These are phyloP conservation scores for Tokudaia muenninki DNA, from an alignment of 2,797 vertebrate genomes.

Conservation along the genomic window DNA sequence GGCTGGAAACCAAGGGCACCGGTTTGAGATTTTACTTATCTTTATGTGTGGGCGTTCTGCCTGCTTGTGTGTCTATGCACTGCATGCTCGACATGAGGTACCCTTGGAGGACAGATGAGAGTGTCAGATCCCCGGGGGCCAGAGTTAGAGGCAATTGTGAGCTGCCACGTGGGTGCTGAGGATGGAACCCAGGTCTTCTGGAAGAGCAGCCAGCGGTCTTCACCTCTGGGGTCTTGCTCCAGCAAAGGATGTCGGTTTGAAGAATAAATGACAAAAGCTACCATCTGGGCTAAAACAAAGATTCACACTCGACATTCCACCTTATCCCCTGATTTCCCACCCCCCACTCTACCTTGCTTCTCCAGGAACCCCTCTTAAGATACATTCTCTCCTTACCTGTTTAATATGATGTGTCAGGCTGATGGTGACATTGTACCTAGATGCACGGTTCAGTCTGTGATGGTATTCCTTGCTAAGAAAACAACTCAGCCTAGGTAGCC, in stretches of 20 bases:
- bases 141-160: not conserved
- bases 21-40: not conserved
- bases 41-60: not conserved
- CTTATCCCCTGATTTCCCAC: not conserved
- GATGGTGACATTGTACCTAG: not conserved
- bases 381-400: not conserved
- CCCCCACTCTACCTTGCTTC: accelerated
- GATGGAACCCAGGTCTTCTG: not conserved
- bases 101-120: not conserved
- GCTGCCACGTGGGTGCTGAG: not conserved
- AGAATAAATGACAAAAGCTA: not conserved
- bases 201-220: not conserved
- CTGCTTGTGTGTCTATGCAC: not conserved
- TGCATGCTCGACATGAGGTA: not conserved
- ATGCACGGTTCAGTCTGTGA: not conserved
- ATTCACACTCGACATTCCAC: not conserved
- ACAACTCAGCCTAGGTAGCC: not conserved
- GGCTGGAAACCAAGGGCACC: not conserved
- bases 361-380: not conserved
- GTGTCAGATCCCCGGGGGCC: not conserved
- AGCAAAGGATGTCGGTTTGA: not conserved
- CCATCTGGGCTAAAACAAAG: not conserved
- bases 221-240: not conserved
- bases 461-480: not conserved
- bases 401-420: too few relatives aligned